These are phyloP conservation scores for Manis pentadactyla DNA, from an alignment of 2,797 vertebrate genomes.

Conservation along the genomic window DNA sequence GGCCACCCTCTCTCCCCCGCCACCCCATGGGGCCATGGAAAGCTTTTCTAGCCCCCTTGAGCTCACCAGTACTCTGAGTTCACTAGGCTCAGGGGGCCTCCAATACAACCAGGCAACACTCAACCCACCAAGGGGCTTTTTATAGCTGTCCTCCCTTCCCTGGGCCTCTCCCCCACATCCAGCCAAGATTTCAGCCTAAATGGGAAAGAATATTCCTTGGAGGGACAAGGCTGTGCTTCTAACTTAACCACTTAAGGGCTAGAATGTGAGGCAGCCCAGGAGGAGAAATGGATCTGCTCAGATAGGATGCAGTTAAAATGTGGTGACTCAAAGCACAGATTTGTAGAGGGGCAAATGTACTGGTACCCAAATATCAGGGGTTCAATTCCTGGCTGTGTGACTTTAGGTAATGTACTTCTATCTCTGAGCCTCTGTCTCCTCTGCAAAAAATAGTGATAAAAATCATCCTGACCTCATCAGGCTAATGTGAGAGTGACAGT, in stretches of 20 bases:
- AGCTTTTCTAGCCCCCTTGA: neutral
- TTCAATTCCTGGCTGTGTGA: neutral
- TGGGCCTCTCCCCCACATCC: conserved; percentile 48
- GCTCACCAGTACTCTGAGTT: neutral
- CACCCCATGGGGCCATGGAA: neutral
- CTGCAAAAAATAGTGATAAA: neutral
- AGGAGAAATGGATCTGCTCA: neutral
- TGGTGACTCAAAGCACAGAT: neutral
- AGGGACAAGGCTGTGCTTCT: neutral
- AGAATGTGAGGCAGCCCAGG: neutral
- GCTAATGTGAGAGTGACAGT: neutral
- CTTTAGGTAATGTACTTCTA: neutral
- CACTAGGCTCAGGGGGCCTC: conserved; percentile 14
- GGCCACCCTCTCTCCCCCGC: neutral
- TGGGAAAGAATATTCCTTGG: conserved; percentile 44
- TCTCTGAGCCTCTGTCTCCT: neutral
- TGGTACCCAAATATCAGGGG: neutral
- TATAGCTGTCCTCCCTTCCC: conserved; percentile 74
- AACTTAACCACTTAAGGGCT: conserved; percentile 54
- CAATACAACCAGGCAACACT: neutral
- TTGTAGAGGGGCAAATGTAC: neutral
- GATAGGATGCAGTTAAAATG: neutral
- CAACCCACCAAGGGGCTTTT: conserved; percentile 72
- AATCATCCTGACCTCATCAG: neutral
- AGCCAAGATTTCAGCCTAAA: conserved; percentile 66